Percentiles rank a stretch among this genome's conserved stretches.
phyloP scores from a whole-genome alignment of 1,140 invertebrate genomes.

The Drosophila fuyamai region DNA sequence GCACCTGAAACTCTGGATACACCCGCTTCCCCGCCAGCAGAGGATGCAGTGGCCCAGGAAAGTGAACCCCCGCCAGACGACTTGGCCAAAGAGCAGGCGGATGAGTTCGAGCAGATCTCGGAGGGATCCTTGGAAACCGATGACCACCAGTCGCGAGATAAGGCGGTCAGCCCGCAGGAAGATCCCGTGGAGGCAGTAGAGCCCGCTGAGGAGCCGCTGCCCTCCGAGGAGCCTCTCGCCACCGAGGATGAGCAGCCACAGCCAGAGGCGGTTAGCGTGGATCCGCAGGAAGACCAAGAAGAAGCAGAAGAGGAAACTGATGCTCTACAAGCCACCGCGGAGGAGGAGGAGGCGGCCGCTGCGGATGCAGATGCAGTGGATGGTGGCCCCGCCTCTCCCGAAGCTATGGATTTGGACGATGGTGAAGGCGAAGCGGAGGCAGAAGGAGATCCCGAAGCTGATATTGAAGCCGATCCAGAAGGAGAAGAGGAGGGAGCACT shows the following conservation, averaged over 20 bases:
- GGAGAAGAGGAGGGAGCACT: conserved; percentile 21
- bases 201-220: conserved; percentile 23
- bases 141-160: conserved; percentile 66
- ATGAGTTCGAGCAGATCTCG: conserved; percentile 80
- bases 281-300: conserved; percentile 42
- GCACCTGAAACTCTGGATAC: conserved; percentile 43
- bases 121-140: conserved; percentile 75
- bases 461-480: conserved; percentile 6
- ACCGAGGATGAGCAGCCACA: conserved; percentile 41
- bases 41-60: conserved; percentile 39
- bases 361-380: conserved; percentile 70
- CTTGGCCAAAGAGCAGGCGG: conserved; percentile 35
- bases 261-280: conserved; percentile 37
- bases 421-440: conserved; percentile 31
- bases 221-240: conserved; percentile 14
- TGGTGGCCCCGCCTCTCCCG: conserved; percentile 79
- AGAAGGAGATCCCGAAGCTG: conserved; percentile 16
- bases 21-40: conserved; percentile 57
- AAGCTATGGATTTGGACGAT: conserved; percentile 82
- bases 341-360: conserved; percentile 55
- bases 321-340: conserved; percentile 52
- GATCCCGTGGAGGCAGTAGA: conserved; percentile 22
- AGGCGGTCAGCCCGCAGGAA: conserved; percentile 20
- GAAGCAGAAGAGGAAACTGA: conserved; percentile 62
- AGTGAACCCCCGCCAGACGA: conserved; percentile 1